Conservation (phyloP, 2,797 vertebrate genomes). For the Anabacerthia variegaticeps region DNA sequence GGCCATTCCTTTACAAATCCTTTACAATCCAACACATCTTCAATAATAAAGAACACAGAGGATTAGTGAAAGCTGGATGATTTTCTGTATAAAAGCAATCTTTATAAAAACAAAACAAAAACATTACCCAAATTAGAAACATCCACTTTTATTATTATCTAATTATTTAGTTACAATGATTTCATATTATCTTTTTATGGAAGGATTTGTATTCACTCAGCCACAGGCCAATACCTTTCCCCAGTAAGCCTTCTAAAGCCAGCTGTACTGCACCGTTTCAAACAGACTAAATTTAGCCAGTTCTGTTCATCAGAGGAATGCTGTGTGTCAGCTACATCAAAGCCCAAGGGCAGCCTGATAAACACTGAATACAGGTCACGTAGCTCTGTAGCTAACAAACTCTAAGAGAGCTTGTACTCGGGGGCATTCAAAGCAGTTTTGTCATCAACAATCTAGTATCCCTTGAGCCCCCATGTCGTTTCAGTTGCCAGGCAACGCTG, state of each 20-base stretch:
- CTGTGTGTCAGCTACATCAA: conserved; percentile 83
- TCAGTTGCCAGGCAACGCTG: conserved; percentile 91
- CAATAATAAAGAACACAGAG: conserved; percentile 13
- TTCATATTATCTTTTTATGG: conserved; percentile 48
- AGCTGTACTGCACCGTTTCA: conserved; percentile 77
- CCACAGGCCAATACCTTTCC: conserved; percentile 65
- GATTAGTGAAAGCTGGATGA: conserved; percentile 10
- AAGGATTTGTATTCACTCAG: conserved; percentile 63
- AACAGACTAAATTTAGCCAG: conserved; percentile 85
- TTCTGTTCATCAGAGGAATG: conserved; percentile 84
- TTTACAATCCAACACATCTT: background rate
- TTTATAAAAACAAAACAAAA: background rate
- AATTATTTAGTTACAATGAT: conserved; percentile 31
- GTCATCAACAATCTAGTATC: conserved; percentile 87
- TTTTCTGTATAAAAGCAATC: background rate
- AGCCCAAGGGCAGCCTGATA: conserved; percentile 83
- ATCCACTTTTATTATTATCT: background rate
- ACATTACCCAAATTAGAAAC: background rate
- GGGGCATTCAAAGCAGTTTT: conserved; percentile 86
- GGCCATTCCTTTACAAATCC: conserved; percentile 30
- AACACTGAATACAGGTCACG: conserved; percentile 86
- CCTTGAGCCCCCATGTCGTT: conserved; percentile 86
- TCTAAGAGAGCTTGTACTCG: conserved; percentile 81
- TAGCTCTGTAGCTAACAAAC: conserved; percentile 84
- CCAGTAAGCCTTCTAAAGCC: conserved; percentile 75